Conservation (phyloP, 1,140 invertebrate genomes). For the Choristoneura fumiferana region DNA sequence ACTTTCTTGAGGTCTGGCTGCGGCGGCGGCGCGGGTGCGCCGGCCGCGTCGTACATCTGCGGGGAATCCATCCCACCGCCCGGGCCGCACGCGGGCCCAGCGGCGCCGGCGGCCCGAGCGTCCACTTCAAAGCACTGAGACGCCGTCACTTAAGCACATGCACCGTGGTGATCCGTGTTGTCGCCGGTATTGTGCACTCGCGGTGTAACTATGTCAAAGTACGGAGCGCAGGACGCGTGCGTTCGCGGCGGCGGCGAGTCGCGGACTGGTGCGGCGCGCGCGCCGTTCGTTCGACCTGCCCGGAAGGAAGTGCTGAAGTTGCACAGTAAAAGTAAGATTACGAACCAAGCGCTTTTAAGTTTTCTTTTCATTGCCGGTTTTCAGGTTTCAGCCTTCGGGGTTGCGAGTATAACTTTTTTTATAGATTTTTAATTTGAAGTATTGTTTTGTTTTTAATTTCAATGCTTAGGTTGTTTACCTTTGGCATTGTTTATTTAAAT, state of each 20-base stretch:
- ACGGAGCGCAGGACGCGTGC: constrained; percentile 30
- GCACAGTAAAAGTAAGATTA: constrained; percentile 62
- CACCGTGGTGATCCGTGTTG: constrained; percentile 45
- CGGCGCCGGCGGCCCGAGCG: constrained; percentile 61
- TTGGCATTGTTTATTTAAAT: neutral
- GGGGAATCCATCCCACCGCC: constrained; percentile 83
- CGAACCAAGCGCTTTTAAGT: constrained; percentile 46
- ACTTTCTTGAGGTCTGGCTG: constrained; percentile 75
- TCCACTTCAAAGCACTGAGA: constrained; percentile 72
- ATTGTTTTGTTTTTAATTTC: neutral
- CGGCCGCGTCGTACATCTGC: constrained; percentile 84
- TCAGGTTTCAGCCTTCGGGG: neutral
- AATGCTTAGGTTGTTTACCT: neutral
- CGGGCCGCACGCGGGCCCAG: constrained; percentile 66
- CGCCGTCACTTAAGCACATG: constrained; percentile 64
- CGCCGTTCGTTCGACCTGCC: constrained; percentile 49
- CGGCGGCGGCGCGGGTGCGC: constrained; percentile 74
- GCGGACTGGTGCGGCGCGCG: constrained; percentile 52
- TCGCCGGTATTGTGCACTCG: constrained; percentile 40
- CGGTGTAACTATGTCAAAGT: too few relatives aligned
- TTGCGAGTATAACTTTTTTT: neutral
- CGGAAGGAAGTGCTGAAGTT: constrained; percentile 68
- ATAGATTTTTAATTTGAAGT: neutral
- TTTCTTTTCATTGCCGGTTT: constrained; percentile 18
- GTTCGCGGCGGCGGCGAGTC: constrained; percentile 53